Percentiles rank a stretch among this genome's conserved stretches.
Evolutionary conservation across 2,888 invertebrate genomes (phyloP).

Genomic region (Noctua fimbriata): DNA sequence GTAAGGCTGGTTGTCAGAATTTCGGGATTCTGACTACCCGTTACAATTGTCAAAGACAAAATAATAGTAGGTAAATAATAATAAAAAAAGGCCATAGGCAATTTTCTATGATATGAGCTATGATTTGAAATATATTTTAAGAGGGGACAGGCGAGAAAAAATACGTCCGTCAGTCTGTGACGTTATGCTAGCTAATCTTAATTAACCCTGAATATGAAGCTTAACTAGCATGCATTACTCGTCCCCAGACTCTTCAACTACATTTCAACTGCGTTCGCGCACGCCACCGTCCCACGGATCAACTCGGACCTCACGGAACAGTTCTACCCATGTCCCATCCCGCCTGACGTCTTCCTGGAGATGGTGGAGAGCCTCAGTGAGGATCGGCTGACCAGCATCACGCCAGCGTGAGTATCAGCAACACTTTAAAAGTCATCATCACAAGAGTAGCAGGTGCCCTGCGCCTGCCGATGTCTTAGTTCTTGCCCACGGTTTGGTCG

Average conservation of each 20-base stretch:
- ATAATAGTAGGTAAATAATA: too few species aligned
- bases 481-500: neutral
- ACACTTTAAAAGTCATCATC: neutral
- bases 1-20: too few species aligned
- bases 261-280: slow-evolving; percentile 78
- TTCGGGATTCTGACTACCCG: too few species aligned
- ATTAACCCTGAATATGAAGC: too few species aligned
- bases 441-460: neutral
- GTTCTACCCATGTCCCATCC: slow-evolving; percentile 63
- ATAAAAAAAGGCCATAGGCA: too few species aligned
- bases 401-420: slow-evolving; percentile 30
- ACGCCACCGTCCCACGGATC: slow-evolving; percentile 76
- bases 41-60: too few species aligned
- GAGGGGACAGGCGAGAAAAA: too few species aligned
- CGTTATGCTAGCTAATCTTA: too few species aligned
- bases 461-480: neutral
- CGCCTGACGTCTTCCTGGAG: slow-evolving; percentile 63
- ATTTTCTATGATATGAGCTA: too few species aligned
- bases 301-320: slow-evolving; percentile 59
- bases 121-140: too few species aligned
- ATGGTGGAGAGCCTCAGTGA: slow-evolving; percentile 63
- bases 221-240: neutral
- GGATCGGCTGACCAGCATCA: slow-evolving; percentile 55
- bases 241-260: slow-evolving; percentile 69
- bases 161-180: too few species aligned